These are phyloP conservation scores for Rhamphomyia laevipes DNA, from an alignment of 2,888 invertebrate species.

Conservation along the genomic window DNA sequence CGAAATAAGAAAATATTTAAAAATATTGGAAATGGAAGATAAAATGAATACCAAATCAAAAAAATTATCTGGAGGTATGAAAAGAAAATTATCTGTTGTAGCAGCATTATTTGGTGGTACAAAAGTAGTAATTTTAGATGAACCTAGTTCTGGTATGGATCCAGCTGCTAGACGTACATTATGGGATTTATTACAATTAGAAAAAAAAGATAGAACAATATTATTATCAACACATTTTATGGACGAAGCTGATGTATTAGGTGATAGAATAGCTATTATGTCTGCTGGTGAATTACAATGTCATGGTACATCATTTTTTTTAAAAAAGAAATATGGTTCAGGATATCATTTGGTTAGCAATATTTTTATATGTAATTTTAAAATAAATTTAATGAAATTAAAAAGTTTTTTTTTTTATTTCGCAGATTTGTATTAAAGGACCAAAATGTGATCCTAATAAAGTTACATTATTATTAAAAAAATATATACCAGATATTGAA, in stretches of 20 bases:
- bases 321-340: slow-evolving; percentile 74
- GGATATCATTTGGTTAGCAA: slow-evolving; percentile 61
- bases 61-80: slow-evolving; percentile 66
- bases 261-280: slow-evolving; percentile 82
- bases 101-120: slow-evolving; percentile 66
- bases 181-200: slow-evolving; percentile 67
- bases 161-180: slow-evolving; percentile 71
- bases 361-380: background rate
- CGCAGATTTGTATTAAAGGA: slow-evolving; percentile 41
- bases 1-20: slow-evolving; percentile 53
- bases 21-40: slow-evolving; percentile 50
- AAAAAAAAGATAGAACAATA: slow-evolving; percentile 63
- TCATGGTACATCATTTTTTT: slow-evolving; percentile 66
- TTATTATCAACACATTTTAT: slow-evolving; percentile 78
- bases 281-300: slow-evolving; percentile 68
- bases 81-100: slow-evolving; percentile 62
- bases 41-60: slow-evolving; percentile 49
- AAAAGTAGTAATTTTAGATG: slow-evolving; percentile 59
- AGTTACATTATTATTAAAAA: slow-evolving; percentile 48
- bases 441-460: slow-evolving; percentile 38
- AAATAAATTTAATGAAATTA: background rate
- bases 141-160: slow-evolving; percentile 78
- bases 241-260: slow-evolving; percentile 82
- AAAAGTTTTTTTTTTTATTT: background rate
- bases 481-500: slow-evolving; percentile 51